These are phyloP conservation scores for Rhynchophorus ferrugineus DNA, from an alignment of 1,140 invertebrate genomes.

Conservation along the genomic window DNA sequence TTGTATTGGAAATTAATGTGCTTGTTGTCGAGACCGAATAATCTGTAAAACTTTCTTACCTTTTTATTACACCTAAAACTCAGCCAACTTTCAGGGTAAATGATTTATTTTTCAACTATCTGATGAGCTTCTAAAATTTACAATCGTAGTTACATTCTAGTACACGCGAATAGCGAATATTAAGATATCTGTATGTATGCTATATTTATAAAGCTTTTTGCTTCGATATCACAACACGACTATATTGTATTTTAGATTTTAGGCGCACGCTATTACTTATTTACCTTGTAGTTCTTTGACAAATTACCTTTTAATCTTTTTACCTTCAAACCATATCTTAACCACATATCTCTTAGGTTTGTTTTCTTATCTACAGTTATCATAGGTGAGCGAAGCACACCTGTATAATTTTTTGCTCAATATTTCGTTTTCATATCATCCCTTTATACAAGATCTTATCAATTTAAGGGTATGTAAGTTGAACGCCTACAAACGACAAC, in stretches of 20 bases:
- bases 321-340: slow-evolving; percentile 23
- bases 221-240: slow-evolving; percentile 35
- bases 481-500: neutral
- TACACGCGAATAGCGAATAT: slow-evolving; percentile 18
- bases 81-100: slow-evolving; percentile 28
- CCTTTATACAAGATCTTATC: slow-evolving; percentile 1
- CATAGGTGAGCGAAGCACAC: slow-evolving; percentile 9
- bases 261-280: slow-evolving; percentile 32
- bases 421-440: slow-evolving; percentile 22
- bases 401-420: slow-evolving; percentile 28
- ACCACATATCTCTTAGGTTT: slow-evolving; percentile 14
- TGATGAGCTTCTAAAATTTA: neutral
- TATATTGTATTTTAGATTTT: slow-evolving; percentile 30
- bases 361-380: slow-evolving; percentile 4
- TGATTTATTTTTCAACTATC: slow-evolving; percentile 20
- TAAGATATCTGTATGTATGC: slow-evolving; percentile 31
- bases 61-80: neutral
- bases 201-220: slow-evolving; percentile 30
- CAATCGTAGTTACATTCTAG: slow-evolving; percentile 17
- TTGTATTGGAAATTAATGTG: too few species aligned
- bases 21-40: too few species aligned
- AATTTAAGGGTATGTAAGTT: slow-evolving; percentile 16
- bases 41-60: too few species aligned
- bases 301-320: slow-evolving; percentile 11
- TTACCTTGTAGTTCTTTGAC: slow-evolving; percentile 20